Conservation (phyloP, 2,113 vertebrate species). For the Podocnemis expansa region DNA sequence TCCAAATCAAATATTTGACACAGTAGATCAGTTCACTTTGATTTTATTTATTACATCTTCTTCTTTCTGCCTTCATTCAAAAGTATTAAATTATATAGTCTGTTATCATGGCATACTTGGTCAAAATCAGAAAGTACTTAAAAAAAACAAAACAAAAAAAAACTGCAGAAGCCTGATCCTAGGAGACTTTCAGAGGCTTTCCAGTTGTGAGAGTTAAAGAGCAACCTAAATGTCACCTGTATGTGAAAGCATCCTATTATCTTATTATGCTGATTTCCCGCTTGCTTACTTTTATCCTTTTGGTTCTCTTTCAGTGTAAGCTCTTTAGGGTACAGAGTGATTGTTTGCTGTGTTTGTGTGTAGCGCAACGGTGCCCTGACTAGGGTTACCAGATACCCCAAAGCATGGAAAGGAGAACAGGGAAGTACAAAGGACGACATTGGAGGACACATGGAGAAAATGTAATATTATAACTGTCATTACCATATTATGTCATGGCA, state of each 20-base stretch:
- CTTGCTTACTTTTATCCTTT: background rate
- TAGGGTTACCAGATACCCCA: too few relatives aligned
- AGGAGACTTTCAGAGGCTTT: accelerated
- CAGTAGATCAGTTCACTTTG: background rate
- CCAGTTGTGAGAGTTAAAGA: background rate
- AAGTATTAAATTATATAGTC: accelerated
- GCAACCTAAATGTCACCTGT: background rate
- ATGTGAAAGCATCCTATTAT: background rate
- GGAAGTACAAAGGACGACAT: too few relatives aligned
- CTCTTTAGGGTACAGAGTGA: accelerated
- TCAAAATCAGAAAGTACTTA: accelerated
- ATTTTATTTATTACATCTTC: accelerated
- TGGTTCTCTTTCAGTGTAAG: accelerated
- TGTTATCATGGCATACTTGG: background rate
- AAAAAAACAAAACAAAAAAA: background rate
- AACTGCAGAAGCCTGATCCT: background rate
- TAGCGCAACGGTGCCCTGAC: accelerated
- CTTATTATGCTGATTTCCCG: accelerated
- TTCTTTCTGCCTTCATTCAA: background rate
- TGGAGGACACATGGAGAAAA: too few relatives aligned
- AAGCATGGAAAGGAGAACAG: too few relatives aligned
- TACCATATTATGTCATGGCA: too few relatives aligned
- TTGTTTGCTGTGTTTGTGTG: accelerated
- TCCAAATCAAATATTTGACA: background rate
- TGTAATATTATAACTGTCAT: too few relatives aligned